phyloP scores from a whole-genome alignment of 2,113 vertebrate genomes.

The Gavia stellata region DNA sequence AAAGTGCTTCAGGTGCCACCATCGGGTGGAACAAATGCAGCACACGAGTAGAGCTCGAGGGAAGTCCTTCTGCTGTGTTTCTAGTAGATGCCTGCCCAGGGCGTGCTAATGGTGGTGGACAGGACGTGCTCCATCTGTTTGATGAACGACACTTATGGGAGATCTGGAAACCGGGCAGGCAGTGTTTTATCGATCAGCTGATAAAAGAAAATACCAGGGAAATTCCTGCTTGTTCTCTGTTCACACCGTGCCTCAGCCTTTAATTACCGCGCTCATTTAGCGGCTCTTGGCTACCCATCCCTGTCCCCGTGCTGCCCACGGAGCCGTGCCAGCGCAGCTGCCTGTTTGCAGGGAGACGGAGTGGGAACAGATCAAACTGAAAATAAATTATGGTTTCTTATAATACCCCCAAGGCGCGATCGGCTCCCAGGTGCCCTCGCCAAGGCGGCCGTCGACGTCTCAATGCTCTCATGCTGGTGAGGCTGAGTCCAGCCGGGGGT shows the following conservation, averaged over 20 bases:
- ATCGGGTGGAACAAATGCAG: background rate
- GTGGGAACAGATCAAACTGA: background rate
- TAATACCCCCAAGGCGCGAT: background rate
- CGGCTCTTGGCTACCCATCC: background rate
- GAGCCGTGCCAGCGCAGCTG: background rate
- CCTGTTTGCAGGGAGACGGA: background rate
- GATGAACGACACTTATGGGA: accelerated
- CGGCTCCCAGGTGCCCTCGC: accelerated
- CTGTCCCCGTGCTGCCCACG: background rate
- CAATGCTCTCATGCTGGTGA: accelerated
- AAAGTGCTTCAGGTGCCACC: background rate
- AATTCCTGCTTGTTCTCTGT: background rate
- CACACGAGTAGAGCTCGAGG: background rate
- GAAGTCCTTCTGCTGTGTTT: background rate
- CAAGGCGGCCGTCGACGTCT: accelerated
- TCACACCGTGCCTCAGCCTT: background rate
- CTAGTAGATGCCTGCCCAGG: background rate
- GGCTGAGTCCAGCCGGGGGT: background rate
- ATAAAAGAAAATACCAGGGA: background rate
- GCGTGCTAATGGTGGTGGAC: background rate
- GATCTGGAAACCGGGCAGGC: background rate
- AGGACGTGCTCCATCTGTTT: background rate
- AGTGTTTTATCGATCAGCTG: background rate
- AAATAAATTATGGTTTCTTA: background rate
- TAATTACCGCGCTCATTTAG: background rate